phyloP scores from a whole-genome alignment of 2,113 vertebrate genomes.

The Stercorarius parasiticus region DNA sequence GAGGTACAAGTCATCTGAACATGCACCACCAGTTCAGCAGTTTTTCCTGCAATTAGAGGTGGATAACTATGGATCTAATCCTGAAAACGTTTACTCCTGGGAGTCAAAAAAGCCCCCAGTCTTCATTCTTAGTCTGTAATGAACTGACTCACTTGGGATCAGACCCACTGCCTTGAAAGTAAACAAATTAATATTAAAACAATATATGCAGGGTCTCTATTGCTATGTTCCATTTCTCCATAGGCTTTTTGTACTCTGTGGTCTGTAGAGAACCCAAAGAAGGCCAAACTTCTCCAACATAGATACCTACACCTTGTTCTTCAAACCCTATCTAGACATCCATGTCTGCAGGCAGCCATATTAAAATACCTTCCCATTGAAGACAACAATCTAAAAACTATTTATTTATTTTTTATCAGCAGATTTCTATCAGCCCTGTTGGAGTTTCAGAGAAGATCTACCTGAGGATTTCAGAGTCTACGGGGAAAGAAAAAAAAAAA shows the following conservation, averaged over 20 bases:
- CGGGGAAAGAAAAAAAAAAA: background rate
- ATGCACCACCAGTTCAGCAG: background rate
- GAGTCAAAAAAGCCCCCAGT: background rate
- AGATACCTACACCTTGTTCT: background rate
- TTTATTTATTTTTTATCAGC: background rate
- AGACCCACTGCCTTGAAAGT: background rate
- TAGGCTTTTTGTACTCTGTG: rapidly evolving
- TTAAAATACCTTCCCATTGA: background rate
- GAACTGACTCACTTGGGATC: background rate
- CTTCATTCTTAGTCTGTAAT: background rate
- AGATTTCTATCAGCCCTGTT: background rate
- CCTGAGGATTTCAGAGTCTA: background rate
- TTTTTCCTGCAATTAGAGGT: background rate
- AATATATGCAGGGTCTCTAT: background rate
- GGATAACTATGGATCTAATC: background rate
- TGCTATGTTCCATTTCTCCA: background rate
- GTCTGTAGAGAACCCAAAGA: background rate
- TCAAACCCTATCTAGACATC: background rate
- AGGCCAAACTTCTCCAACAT: background rate
- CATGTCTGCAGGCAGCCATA: background rate
- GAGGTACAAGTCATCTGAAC: background rate
- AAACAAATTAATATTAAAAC: background rate
- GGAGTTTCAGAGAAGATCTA: background rate
- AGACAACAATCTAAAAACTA: background rate
- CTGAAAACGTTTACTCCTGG: background rate